Base-by-base conservation (phyloP, 2,888 invertebrate species). In the Mystacides longicornis region DNA sequence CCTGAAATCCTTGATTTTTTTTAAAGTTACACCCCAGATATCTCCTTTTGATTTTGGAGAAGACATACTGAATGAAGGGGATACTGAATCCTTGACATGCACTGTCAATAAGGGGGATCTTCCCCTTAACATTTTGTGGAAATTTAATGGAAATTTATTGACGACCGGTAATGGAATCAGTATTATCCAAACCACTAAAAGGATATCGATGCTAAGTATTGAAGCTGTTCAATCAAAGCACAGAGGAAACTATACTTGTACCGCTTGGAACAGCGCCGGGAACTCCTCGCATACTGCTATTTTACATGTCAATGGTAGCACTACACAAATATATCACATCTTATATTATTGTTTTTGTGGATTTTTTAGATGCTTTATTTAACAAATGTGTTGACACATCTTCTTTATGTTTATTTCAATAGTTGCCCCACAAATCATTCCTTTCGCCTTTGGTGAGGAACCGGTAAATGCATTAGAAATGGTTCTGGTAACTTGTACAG, bases 381-480 rank as follows among this genome's bases (percentile, higher is more conserved):
- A 27, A 5, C 5, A n/a, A 37, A 37, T 3, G 3, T 37, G 37
- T 37, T 37, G 37, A 16, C 23, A 33, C 16, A 37, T 45, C 27
- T 19, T 53, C 23, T 55, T 22, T 49, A 19, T 54, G 54, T 51
- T 48, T 23, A 55, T 55, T 71, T 53, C 43, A 58, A 23, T 52
- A 89, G 89, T 89, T 71, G 81, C 85, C 66, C 89, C 89, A 61
- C 87, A 88, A 80, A 85, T 90, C 65, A 81, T 83, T 65, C 82
- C 85, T 62, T 89, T 89, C 66, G 81, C 83, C 65, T 89, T 88
- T 68, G 87, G 87, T 60, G 85, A 86, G 62, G 83, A 84, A 62
- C 78, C 82, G 51, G 76, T 81, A 48, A 86, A 87, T 69, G 85
- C 85, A 61, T 85, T 85, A 66, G 88, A 89, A 71, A 79, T 83